Evolutionary conservation across 2,797 vertebrate genomes (phyloP).

Genomic region (Xenopus petersii): DNA sequence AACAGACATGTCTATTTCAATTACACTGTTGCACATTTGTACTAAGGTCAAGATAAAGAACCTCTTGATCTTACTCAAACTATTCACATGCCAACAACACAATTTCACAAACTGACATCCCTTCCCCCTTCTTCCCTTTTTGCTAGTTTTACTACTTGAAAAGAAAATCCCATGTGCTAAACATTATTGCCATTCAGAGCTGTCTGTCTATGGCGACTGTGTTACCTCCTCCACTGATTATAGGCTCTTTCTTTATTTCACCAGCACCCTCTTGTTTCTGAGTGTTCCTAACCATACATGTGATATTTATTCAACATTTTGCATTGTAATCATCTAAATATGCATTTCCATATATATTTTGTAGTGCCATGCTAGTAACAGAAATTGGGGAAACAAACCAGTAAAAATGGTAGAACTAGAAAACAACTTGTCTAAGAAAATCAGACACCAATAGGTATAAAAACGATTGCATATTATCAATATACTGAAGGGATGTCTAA

Average conservation of each 20-base stretch:
- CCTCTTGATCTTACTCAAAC: constrained; percentile 47
- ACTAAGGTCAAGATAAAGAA: constrained; percentile 46
- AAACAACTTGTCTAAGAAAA: no score
- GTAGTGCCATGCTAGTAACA: no score
- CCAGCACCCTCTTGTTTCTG: neutral
- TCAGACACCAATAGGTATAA: no score
- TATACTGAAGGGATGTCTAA: no score
- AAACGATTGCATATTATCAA: no score
- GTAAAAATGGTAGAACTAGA: no score
- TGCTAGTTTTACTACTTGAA: constrained; percentile 45
- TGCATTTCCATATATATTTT: no score
- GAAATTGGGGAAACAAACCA: no score
- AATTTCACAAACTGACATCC: constrained; percentile 37
- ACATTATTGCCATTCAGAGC: constrained; percentile 43
- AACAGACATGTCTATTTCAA: constrained; percentile 43
- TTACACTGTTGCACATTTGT: constrained; percentile 43
- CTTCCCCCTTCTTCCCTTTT: constrained; percentile 25
- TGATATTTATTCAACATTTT: no score
- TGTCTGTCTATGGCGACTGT: constrained; percentile 46
- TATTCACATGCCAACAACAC: constrained; percentile 44
- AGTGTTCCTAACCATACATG: neutral
- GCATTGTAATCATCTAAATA: no score
- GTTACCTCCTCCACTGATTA: constrained; percentile 38
- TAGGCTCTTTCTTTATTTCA: constrained; percentile 9
- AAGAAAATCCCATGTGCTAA: constrained; percentile 47